Evolutionary conservation across 2,113 vertebrate species (phyloP).

Genomic region (Cebidichthys violaceus): DNA sequence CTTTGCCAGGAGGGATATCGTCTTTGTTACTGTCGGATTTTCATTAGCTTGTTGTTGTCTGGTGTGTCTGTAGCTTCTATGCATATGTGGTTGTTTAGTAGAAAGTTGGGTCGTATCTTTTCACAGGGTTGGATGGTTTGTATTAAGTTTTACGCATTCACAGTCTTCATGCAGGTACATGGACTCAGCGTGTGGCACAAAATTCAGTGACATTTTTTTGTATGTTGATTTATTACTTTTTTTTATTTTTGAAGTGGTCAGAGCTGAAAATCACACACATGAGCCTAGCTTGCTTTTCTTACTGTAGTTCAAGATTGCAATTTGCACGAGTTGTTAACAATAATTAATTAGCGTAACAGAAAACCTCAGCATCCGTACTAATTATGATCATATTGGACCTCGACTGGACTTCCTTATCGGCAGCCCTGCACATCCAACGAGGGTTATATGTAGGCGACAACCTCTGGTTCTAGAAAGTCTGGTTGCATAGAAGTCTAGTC

Average conservation of each 20-base stretch:
- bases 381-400: too few species aligned
- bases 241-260: neutral
- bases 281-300: neutral
- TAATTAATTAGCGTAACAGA: too few species aligned
- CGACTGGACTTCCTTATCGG: too few species aligned
- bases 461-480: too few species aligned
- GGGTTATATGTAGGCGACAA: too few species aligned
- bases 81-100: conserved; percentile 1
- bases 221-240: neutral
- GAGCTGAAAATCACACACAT: neutral
- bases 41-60: conserved; percentile 46
- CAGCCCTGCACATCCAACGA: too few species aligned
- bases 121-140: neutral
- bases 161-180: too few species aligned
- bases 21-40: conserved; percentile 51
- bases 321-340: neutral
- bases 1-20: conserved; percentile 49
- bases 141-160: neutral
- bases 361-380: too few species aligned
- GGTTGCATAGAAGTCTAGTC: too few species aligned
- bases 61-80: conserved; percentile 19
- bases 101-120: neutral
- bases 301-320: neutral
- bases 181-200: neutral
- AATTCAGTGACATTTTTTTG: neutral